Percentiles rank a stretch among this genome's conserved stretches.
phyloP scores from a whole-genome alignment of 2,888 invertebrate species.

The Epinotia bilunana region DNA sequence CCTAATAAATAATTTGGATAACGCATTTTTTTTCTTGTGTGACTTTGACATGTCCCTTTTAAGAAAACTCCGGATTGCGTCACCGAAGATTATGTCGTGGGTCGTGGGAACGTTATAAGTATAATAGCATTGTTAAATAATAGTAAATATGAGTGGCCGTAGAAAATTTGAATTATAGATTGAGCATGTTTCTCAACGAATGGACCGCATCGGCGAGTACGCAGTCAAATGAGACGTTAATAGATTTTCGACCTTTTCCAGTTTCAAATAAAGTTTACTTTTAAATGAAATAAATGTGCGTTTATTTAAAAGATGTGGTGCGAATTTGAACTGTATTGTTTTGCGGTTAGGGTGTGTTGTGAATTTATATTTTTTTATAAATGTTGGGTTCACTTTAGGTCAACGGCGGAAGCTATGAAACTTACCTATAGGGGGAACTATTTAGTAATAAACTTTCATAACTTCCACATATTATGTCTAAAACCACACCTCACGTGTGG shows the following conservation, averaged over 20 bases:
- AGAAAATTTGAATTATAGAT: constrained; percentile 47
- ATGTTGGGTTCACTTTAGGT: constrained; percentile 48
- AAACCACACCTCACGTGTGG: too few relatives aligned
- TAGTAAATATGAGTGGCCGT: constrained; percentile 35
- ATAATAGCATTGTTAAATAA: constrained; percentile 24
- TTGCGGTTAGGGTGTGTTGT: neutral
- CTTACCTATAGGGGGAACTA: constrained; percentile 9
- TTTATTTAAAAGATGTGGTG: neutral
- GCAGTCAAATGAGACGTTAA: constrained; percentile 49
- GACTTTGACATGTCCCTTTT: constrained; percentile 3
- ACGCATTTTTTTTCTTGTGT: neutral
- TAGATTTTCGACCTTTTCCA: constrained; percentile 20
- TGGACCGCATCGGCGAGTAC: constrained; percentile 50
- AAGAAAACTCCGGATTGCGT: constrained; percentile 1
- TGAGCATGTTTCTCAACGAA: constrained; percentile 48
- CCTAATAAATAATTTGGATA: too few relatives aligned
- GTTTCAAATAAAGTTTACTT: constrained; percentile 2
- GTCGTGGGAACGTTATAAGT: constrained; percentile 22
- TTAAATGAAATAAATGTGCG: neutral
- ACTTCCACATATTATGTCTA: too few relatives aligned
- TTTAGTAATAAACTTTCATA: neutral
- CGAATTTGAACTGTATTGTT: constrained; percentile 16
- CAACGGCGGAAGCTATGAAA: constrained; percentile 27
- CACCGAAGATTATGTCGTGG: neutral
- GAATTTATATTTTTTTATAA: neutral